These are phyloP conservation scores for Gymnopithys bicolor DNA, from an alignment of 2,797 vertebrate species.

Conservation along the genomic window DNA sequence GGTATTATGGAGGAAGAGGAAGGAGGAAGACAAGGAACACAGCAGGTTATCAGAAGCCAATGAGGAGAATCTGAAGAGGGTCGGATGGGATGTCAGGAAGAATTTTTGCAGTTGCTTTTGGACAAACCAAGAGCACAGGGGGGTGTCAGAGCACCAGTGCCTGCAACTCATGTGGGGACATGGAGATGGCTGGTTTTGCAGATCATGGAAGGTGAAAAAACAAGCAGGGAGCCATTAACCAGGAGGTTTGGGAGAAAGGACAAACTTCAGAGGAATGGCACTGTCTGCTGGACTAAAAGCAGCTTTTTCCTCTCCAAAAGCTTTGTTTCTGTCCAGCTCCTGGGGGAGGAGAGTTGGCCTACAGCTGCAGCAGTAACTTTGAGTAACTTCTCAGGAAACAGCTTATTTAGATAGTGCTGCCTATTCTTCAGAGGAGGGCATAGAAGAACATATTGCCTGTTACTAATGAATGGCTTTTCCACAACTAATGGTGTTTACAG, in stretches of 20 bases:
- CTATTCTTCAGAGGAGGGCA: slow-evolving; percentile 34
- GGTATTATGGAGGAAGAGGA: not conserved
- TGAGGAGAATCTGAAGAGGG: not conserved
- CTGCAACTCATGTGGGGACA: not conserved
- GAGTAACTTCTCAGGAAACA: slow-evolving; percentile 70
- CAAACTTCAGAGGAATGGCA: not conserved
- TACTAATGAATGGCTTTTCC: slow-evolving; percentile 57
- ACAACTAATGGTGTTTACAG: slow-evolving; percentile 41
- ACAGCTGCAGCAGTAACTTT: slow-evolving; percentile 43
- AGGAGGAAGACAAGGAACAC: not conserved
- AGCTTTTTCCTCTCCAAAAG: not conserved
- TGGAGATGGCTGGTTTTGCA: not conserved
- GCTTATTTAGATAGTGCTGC: slow-evolving; percentile 66
- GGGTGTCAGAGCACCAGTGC: not conserved
- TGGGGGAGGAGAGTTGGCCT: slow-evolving; percentile 53
- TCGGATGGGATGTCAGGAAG: not conserved
- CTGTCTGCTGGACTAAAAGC: not conserved
- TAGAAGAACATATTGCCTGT: slow-evolving; percentile 30
- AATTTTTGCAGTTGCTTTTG: not conserved
- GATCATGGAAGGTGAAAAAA: not conserved
- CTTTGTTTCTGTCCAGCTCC: not conserved
- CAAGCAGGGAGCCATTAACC: not conserved
- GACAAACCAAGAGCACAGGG: not conserved
- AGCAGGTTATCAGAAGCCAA: not conserved
- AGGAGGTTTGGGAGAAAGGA: not conserved